A percentile compares a stretch with the other conserved stretches of the same genome.
These are phyloP conservation scores for Bos javanicus DNA, from an alignment of 2,113 vertebrate genomes.

Conservation along the genomic window DNA sequence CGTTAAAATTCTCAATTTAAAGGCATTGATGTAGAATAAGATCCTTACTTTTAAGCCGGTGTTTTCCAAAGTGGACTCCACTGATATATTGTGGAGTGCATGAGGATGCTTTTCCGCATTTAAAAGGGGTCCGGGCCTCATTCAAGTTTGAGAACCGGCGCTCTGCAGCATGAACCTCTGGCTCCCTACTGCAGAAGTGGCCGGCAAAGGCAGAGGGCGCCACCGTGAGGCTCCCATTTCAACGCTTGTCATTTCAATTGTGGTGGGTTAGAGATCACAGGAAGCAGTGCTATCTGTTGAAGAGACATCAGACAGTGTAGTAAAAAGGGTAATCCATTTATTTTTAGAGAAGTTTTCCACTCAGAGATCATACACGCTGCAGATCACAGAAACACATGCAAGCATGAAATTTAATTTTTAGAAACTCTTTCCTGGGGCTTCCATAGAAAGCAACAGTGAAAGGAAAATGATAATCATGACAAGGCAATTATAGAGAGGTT, in stretches of 20 bases:
- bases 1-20: background rate
- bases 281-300: conserved; percentile 72
- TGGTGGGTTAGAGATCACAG: conserved; percentile 85
- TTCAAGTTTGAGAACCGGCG: background rate
- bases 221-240: conserved; percentile 79
- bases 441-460: conserved; percentile 74
- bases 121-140: background rate
- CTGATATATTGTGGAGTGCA: background rate
- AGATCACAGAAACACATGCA: conserved; percentile 89
- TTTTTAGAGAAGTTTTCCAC: conserved; percentile 88
- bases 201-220: conserved; percentile 77
- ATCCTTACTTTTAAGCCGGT: background rate
- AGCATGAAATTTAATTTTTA: conserved; percentile 89
- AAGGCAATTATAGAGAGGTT: conserved; percentile 78
- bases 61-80: background rate
- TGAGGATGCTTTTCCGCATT: background rate
- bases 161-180: background rate
- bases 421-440: conserved; percentile 83
- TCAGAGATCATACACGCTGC: conserved; percentile 86
- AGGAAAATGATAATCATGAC: conserved; percentile 76
- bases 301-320: conserved; percentile 82
- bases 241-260: conserved; percentile 87
- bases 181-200: background rate
- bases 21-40: background rate
- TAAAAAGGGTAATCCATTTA: conserved; percentile 89